Base-by-base conservation (phyloP, 2,113 vertebrate species). In the Zapornia atra region DNA sequence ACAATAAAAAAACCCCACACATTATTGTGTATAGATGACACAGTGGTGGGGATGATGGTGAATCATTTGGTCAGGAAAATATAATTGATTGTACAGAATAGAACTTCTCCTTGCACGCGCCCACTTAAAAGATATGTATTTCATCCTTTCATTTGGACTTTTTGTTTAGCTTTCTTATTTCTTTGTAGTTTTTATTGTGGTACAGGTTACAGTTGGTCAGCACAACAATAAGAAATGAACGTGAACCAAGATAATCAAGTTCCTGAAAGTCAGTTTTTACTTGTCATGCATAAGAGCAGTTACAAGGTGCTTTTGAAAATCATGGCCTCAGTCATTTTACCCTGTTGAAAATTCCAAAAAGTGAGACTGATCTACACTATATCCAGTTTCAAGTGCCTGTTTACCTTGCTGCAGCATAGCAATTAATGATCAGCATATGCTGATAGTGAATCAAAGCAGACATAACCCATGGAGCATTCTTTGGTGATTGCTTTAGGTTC, bases 381-480 rank as follows among this genome's bases (percentile, higher is more conserved):
- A 68, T 68, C 17, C 38, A 59, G 10, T 69, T 91, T 83, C 50
- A 83, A 92, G 29, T 73, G n/a, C 42, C 57, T 66, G 9, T 88
- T 93, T 92, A 66, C 31, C 36, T 87, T 70, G 29, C 16, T 61
- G 60, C 44, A 86, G 51, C 44, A n/a, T 64, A 73, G 50, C 61
- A 83, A 78, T 95, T 97, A 93, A 91, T 71, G 82, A 54, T 77
- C 87, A 82, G 14, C 5, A 3, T 61, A 33, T 78, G 28, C 42
- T 95, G 91, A 64, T 84, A 77, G 72, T 87, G 70, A 89, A 75
- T 93, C 51, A 61, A 78, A 87, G 64, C 53, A 87, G 93, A 57
- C 80, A 53, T 82, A 91, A 68, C 8, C 42, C 28, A 5, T 34
- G 40, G 71, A 60, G 34, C 10, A 1, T 95, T 94, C 70, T 66